A percentile compares a stretch with the other conserved stretches of the same genome.
These are phyloP conservation scores for Popillia japonica DNA, from an alignment of 1,140 invertebrate species.

Conservation along the genomic window DNA sequence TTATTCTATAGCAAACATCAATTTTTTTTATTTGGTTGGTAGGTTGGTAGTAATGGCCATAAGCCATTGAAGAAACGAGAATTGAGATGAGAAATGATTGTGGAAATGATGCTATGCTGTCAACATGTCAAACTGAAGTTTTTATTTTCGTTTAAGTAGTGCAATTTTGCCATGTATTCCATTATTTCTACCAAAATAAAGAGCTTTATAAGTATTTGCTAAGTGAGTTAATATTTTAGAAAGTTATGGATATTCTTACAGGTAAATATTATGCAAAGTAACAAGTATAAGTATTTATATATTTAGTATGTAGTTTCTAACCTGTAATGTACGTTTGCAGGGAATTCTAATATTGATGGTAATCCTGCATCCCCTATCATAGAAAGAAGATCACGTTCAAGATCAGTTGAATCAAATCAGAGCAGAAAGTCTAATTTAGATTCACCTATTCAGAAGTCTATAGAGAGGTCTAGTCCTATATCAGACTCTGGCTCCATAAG, in stretches of 20 bases:
- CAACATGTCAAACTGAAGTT: too few species aligned
- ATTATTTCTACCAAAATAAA: too few species aligned
- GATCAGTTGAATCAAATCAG: slow-evolving; percentile 33
- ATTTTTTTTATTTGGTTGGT: too few species aligned
- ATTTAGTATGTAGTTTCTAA: not conserved
- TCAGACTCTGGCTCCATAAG: slow-evolving; percentile 42
- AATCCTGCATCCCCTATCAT: not conserved
- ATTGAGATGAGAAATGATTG: too few species aligned
- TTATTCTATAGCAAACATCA: too few species aligned
- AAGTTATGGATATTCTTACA: slow-evolving; percentile 18
- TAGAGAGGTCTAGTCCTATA: slow-evolving; percentile 12
- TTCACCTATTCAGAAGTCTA: not conserved
- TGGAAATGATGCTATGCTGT: too few species aligned
- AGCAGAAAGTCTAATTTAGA: not conserved
- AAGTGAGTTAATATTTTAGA: not conserved
- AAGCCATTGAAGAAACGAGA: too few species aligned
- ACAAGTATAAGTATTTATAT: too few species aligned
- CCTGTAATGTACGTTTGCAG: slow-evolving; percentile 20
- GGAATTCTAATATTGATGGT: slow-evolving; percentile 9
- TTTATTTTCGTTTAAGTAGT: too few species aligned
- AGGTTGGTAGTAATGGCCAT: too few species aligned
- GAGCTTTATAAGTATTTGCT: not conserved
- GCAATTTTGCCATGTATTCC: too few species aligned
- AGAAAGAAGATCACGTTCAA: slow-evolving; percentile 5
- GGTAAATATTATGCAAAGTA: not conserved